phyloP scores from a whole-genome alignment of 2,113 vertebrate species.

The Zosterops hypoxanthus region DNA sequence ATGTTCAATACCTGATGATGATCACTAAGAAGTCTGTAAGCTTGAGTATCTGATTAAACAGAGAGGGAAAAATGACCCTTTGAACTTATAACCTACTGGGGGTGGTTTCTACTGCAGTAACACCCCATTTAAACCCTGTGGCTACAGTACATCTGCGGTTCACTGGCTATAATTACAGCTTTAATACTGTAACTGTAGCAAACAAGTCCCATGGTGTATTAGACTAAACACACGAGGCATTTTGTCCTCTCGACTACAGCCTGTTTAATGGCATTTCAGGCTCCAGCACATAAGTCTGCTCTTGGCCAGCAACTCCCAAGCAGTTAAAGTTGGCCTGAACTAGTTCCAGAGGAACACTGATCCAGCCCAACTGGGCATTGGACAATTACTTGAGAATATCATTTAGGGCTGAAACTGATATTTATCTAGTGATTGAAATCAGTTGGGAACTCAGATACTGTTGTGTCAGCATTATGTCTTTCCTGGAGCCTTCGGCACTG shows the following conservation, averaged over 20 bases:
- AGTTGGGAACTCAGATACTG: slow-evolving; percentile 69
- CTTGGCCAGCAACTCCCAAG: slow-evolving; percentile 59
- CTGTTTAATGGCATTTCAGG: slow-evolving; percentile 71
- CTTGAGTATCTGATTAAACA: slow-evolving; percentile 39
- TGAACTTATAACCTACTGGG: slow-evolving; percentile 74
- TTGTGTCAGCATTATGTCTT: slow-evolving; percentile 75
- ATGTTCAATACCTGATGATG: slow-evolving; percentile 18
- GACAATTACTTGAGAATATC: slow-evolving; percentile 72
- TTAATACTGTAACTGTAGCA: slow-evolving; percentile 73
- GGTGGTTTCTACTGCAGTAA: slow-evolving; percentile 68
- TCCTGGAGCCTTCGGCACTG: slow-evolving; percentile 59
- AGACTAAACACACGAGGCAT: slow-evolving; percentile 59
- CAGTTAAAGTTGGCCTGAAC: slow-evolving; percentile 68
- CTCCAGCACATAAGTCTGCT: slow-evolving; percentile 75
- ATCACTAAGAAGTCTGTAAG: slow-evolving; percentile 31
- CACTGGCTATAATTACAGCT: slow-evolving; percentile 76
- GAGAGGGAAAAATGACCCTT: slow-evolving; percentile 56
- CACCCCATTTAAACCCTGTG: slow-evolving; percentile 61
- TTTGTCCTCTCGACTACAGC: slow-evolving; percentile 66
- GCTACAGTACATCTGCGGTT: slow-evolving; percentile 70
- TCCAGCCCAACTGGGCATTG: slow-evolving; percentile 75
- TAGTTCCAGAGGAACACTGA: slow-evolving; percentile 69
- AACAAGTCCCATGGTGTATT: slow-evolving; percentile 64
- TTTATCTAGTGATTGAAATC: slow-evolving; percentile 83
- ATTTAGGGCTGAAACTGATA: slow-evolving; percentile 74